Evolutionary conservation across 1,140 invertebrate genomes (phyloP), one percentile per base, ranked within the genome.

Genomic region (Drosophila saltans): DNA sequence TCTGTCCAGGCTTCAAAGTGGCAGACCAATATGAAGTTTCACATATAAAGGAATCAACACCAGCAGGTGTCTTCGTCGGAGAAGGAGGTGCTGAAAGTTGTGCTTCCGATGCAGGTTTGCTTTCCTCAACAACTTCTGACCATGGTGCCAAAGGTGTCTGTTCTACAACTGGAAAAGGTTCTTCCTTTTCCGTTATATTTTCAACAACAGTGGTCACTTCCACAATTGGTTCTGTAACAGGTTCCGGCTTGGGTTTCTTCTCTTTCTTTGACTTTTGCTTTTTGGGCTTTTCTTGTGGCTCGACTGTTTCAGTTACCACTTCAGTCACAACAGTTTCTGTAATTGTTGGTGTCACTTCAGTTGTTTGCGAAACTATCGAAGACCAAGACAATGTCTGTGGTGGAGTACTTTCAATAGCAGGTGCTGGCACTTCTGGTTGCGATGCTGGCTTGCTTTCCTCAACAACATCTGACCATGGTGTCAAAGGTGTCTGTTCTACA

Each of bases 21-120:
- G 90, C 90, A 30, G 90, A 90, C 90, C 90, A 91, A 61, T 90
- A 91, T 0, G 90, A 91, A 26, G 90, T 91, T 62, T 91, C 90
- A 48, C 82, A 85, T 28, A 91, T 71, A 33, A 91, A 91, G 6
- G 76, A 11, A 69, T 86, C 75, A 45, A 8, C 9, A 21, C 71
- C 78, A 2, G 70, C 30, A 45, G 65, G 55, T 21, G 11, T 8
- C n/a, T 62, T 21, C 2, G 28, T 28, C 2, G 61, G 41, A 3
- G 57, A 0, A 59, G 7, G 0, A 10, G 11, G 7, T 2, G 24
- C 2, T 11, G 52, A 26, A 26, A 24, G 48, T 28, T 55, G 21
- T 11, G 7, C 2, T 26, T 30, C 52, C 3, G 24, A 7, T 40
- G 28, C 39, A 30, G 45, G 40, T 10, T 39, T 39, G 43, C n/a